phyloP scores from a whole-genome alignment of 1,140 invertebrate species.

The Cotesia vestalis region DNA sequence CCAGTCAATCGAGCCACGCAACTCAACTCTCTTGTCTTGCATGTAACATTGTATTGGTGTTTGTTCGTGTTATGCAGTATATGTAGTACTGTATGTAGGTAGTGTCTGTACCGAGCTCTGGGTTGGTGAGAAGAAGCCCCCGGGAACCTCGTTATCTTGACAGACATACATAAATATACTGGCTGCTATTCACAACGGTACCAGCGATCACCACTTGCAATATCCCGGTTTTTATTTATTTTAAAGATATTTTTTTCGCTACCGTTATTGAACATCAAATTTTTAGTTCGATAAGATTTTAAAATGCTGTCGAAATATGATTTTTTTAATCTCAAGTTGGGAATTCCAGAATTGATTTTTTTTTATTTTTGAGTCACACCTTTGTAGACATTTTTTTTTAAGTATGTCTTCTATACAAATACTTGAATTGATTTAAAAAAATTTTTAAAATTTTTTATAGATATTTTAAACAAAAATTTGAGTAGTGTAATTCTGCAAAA shows the following conservation, averaged over 20 bases:
- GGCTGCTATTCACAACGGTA: slow-evolving; percentile 38
- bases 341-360: too few species aligned
- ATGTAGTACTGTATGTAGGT: too few species aligned
- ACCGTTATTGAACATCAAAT: slow-evolving; percentile 1
- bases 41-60: not conserved
- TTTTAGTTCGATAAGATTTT: not conserved
- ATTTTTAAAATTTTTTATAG: too few species aligned
- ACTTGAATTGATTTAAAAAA: too few species aligned
- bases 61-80: too few species aligned
- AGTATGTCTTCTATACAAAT: too few species aligned
- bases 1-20: not conserved
- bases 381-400: too few species aligned
- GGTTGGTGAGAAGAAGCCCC: slow-evolving; percentile 25
- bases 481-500: too few species aligned
- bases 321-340: too few species aligned
- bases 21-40: not conserved
- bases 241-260: slow-evolving; percentile 23
- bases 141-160: slow-evolving; percentile 40
- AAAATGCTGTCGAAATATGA: too few species aligned
- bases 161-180: slow-evolving; percentile 41
- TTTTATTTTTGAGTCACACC: too few species aligned
- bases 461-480: too few species aligned
- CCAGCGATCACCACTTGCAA: slow-evolving; percentile 21
- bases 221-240: slow-evolving; percentile 21
- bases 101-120: not conserved